Percentiles rank a stretch among this genome's conserved stretches.
phyloP scores from a whole-genome alignment of 2,888 invertebrate species.

The Agrochola lota region DNA sequence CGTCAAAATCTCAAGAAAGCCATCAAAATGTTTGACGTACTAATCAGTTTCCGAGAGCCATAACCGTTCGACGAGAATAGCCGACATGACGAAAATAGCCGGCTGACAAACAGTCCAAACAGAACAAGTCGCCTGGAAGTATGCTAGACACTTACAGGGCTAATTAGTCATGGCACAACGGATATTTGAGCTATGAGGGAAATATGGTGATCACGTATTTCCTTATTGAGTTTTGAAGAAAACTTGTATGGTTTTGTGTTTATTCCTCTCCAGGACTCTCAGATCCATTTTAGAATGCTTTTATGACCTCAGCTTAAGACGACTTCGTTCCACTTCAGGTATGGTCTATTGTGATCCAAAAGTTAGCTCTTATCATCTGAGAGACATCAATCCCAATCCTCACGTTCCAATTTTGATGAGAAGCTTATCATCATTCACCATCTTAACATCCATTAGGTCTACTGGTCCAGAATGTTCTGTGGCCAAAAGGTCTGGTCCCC shows the following conservation, averaged over 20 bases:
- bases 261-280: no score
- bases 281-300: neutral
- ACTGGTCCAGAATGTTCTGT: neutral
- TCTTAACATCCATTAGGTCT: neutral
- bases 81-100: constrained; percentile 62
- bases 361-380: no score
- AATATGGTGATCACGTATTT: constrained; percentile 10
- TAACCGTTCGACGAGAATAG: constrained; percentile 52
- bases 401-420: neutral
- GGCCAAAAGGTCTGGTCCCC: no score
- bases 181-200: constrained; percentile 22
- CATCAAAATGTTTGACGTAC: constrained; percentile 66
- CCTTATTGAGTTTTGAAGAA: constrained; percentile 21
- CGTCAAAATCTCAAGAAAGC: constrained; percentile 54
- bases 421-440: neutral
- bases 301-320: neutral
- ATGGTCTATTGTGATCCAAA: neutral
- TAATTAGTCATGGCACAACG: constrained; percentile 53
- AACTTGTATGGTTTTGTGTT: neutral
- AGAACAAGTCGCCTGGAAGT: constrained; percentile 31
- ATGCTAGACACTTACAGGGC: constrained; percentile 11
- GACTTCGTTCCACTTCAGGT: neutral
- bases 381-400: neutral
- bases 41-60: constrained; percentile 60
- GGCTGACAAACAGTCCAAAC: constrained; percentile 56